Evolutionary conservation across 2,113 vertebrate species (phyloP).

Genomic region (Vulpes lagopus): DNA sequence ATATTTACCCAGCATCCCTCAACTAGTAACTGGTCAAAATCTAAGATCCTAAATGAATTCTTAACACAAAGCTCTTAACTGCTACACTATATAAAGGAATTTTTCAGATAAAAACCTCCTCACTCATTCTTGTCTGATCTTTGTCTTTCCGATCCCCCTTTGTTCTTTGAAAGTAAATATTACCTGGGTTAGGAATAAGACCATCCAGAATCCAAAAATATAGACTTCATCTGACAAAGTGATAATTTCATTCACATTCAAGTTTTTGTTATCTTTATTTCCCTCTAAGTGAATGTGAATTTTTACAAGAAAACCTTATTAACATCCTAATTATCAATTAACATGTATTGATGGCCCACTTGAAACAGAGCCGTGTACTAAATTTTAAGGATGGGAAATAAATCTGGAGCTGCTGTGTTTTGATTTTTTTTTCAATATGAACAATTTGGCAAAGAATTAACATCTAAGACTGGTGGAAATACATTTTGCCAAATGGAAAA

Average conservation of each 20-base stretch:
- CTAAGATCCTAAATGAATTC: neutral
- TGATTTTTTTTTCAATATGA: neutral
- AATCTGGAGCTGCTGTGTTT: neutral
- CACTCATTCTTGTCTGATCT: neutral
- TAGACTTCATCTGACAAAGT: neutral
- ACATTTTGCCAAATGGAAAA: neutral
- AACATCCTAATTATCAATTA: neutral
- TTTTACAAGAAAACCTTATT: constrained; percentile 24
- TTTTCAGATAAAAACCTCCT: neutral
- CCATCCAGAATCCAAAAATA: neutral
- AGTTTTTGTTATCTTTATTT: constrained; percentile 39
- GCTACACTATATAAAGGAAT: neutral
- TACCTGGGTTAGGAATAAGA: neutral
- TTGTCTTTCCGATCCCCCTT: neutral
- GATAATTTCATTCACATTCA: neutral
- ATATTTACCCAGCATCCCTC: neutral
- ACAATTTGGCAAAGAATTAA: neutral
- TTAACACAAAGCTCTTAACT: neutral
- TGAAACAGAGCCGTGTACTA: neutral
- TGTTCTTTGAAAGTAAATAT: neutral
- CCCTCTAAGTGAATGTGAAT: neutral
- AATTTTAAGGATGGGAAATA: constrained; percentile 27
- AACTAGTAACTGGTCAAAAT: neutral
- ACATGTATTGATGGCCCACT: neutral
- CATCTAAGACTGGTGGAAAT: constrained; percentile 37